Conservation (phyloP, 2,797 vertebrate genomes). For the Tarsius wallacei region DNA sequence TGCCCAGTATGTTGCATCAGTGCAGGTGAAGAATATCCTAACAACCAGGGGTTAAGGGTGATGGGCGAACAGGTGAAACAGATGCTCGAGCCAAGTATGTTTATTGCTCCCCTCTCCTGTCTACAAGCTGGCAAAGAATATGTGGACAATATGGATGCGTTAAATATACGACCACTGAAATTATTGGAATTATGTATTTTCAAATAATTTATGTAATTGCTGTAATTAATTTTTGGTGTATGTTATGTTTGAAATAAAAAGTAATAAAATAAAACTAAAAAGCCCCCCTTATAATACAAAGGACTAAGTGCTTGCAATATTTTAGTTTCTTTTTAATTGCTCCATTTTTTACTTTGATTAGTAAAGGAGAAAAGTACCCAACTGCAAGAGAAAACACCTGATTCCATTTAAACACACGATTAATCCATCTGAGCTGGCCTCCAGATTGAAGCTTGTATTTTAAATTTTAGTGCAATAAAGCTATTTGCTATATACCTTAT, state of each 20-base stretch:
- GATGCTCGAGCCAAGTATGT: background rate
- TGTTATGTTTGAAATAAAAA: slow-evolving; percentile 74
- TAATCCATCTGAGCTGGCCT: too few relatives aligned
- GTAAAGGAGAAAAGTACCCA: background rate
- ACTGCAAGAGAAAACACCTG: background rate
- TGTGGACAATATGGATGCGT: background rate
- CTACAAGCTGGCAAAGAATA: background rate
- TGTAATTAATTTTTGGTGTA: slow-evolving; percentile 76
- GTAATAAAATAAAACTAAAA: slow-evolving; percentile 73
- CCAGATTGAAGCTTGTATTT: background rate
- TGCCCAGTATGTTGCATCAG: rapidly evolving
- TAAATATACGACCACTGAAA: slow-evolving; percentile 39
- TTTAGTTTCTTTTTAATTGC: slow-evolving; percentile 67
- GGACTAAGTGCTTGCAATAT: slow-evolving; percentile 52
- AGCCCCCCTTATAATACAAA: background rate
- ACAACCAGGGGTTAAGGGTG: rapidly evolving
- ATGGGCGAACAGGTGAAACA: background rate
- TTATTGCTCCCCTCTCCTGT: background rate
- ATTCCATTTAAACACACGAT: background rate
- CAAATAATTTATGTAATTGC: slow-evolving; percentile 67
- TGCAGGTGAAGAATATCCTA: background rate
- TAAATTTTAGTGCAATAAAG: background rate
- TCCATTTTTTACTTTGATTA: slow-evolving; percentile 50
- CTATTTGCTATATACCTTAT: background rate
- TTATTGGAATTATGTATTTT: slow-evolving; percentile 58